Conservation (phyloP, 1,140 invertebrate species). For the Zaprionus davidi region DNA sequence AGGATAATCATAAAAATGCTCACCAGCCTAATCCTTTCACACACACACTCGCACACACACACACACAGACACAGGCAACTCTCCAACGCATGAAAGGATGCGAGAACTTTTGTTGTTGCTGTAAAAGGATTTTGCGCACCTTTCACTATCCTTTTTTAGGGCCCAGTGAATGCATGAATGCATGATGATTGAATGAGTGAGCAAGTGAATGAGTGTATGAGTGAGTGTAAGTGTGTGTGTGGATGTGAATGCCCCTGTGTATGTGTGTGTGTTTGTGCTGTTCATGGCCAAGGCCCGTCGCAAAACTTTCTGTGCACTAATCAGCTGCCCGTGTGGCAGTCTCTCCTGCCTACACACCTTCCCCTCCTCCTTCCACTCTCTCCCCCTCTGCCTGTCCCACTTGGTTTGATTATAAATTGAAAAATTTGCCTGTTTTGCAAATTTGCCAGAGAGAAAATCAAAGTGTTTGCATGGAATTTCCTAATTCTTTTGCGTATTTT, state of each 20-base stretch:
- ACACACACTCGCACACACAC: slow-evolving; percentile 30
- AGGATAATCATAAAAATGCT: slow-evolving; percentile 52
- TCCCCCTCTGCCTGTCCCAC: slow-evolving; percentile 11
- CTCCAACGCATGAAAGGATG: slow-evolving; percentile 72
- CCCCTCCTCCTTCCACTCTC: not conserved
- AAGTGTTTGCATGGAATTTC: slow-evolving; percentile 71
- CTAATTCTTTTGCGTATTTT: slow-evolving; percentile 29
- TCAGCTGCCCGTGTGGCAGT: slow-evolving; percentile 49
- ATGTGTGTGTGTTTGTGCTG: not conserved
- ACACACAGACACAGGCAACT: not conserved
- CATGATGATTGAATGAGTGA: slow-evolving; percentile 65
- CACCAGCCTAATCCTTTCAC: slow-evolving; percentile 61
- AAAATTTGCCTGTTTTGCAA: slow-evolving; percentile 75
- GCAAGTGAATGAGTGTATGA: slow-evolving; percentile 29
- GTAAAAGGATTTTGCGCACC: slow-evolving; percentile 78
- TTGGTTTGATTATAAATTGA: slow-evolving; percentile 81
- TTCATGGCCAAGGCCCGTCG: not conserved
- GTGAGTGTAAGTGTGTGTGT: slow-evolving; percentile 24
- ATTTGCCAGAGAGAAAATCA: slow-evolving; percentile 63
- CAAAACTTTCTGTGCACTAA: slow-evolving; percentile 58
- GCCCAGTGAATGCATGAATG: slow-evolving; percentile 64
- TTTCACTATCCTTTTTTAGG: slow-evolving; percentile 73
- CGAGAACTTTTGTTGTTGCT: slow-evolving; percentile 59
- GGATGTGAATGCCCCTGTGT: not conserved
- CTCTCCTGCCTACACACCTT: not conserved